Evolutionary conservation across 2,888 invertebrate species (phyloP).

Genomic region (Stenotaenia linearis): DNA sequence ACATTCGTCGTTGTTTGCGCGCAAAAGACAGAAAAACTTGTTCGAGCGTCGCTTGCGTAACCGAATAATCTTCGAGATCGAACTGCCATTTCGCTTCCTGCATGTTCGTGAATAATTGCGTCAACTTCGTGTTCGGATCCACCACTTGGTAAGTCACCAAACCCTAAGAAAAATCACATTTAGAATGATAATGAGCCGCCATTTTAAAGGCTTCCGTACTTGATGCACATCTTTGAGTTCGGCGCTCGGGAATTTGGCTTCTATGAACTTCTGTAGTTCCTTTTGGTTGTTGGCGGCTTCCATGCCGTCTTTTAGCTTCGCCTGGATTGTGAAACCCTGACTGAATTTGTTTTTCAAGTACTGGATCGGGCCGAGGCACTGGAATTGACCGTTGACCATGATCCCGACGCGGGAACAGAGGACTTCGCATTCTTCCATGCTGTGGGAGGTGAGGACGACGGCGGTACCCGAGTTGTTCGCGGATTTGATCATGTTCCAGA

Average conservation of each 20-base stretch:
- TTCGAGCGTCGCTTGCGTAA: slow-evolving; percentile 38
- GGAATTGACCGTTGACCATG: slow-evolving; percentile 31
- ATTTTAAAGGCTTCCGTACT: slow-evolving; percentile 48
- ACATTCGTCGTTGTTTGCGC: slow-evolving; percentile 34
- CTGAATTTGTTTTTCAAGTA: slow-evolving; percentile 66
- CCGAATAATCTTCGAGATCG: slow-evolving; percentile 37
- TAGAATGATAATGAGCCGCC: not conserved
- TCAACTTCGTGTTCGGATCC: slow-evolving; percentile 36
- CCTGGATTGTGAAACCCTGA: slow-evolving; percentile 57
- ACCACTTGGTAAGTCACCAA: slow-evolving; percentile 40
- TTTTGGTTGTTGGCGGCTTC: not conserved
- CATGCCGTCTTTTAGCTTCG: slow-evolving; percentile 49
- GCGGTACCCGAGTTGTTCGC: slow-evolving; percentile 54
- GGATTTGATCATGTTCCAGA: slow-evolving; percentile 59
- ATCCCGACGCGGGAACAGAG: slow-evolving; percentile 30
- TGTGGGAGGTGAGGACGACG: slow-evolving; percentile 62
- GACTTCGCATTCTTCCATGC: slow-evolving; percentile 34
- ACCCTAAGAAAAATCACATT: slow-evolving; percentile 41
- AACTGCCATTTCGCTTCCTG: slow-evolving; percentile 33
- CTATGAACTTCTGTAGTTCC: slow-evolving; percentile 52
- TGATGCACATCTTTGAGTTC: slow-evolving; percentile 64
- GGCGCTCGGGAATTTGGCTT: slow-evolving; percentile 54
- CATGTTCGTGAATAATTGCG: slow-evolving; percentile 35
- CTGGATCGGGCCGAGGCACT: slow-evolving; percentile 60
- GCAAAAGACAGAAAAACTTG: slow-evolving; percentile 50